A percentile compares a stretch with the other conserved stretches of the same genome.
Evolutionary conservation across 23 tunicate genomes (phyloP).

Genomic region (Ascidia mentula): DNA sequence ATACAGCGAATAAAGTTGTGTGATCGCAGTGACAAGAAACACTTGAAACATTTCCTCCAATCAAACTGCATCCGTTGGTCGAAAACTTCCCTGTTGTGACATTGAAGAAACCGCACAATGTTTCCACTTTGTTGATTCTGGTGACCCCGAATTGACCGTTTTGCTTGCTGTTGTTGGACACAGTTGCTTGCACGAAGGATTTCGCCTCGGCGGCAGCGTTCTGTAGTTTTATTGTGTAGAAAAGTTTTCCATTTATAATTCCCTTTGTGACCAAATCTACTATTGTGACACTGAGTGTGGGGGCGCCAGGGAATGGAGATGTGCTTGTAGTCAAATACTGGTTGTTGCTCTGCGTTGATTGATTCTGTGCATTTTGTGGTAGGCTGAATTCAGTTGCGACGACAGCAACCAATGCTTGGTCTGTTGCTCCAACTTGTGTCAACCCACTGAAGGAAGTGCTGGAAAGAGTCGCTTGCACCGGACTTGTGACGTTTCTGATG

Average conservation of each 20-base stretch:
- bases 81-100: background rate
- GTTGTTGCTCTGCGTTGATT: background rate
- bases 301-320: background rate
- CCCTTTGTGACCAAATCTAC: background rate
- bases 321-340: background rate
- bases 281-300: background rate
- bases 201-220: background rate
- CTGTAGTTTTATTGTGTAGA: background rate
- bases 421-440: background rate
- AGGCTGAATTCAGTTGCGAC: background rate
- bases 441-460: background rate
- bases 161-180: background rate
- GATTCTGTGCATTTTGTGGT: background rate
- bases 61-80: background rate
- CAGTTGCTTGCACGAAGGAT: background rate
- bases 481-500: background rate
- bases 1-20: constrained; percentile 40
- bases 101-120: background rate
- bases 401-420: background rate
- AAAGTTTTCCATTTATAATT: background rate
- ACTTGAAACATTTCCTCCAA: background rate
- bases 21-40: constrained; percentile 27
- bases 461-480: background rate
- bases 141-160: background rate
- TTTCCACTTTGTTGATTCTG: constrained; percentile 6